These are phyloP conservation scores for Drosophila auraria DNA, from an alignment of 1,140 invertebrate species.

Conservation along the genomic window DNA sequence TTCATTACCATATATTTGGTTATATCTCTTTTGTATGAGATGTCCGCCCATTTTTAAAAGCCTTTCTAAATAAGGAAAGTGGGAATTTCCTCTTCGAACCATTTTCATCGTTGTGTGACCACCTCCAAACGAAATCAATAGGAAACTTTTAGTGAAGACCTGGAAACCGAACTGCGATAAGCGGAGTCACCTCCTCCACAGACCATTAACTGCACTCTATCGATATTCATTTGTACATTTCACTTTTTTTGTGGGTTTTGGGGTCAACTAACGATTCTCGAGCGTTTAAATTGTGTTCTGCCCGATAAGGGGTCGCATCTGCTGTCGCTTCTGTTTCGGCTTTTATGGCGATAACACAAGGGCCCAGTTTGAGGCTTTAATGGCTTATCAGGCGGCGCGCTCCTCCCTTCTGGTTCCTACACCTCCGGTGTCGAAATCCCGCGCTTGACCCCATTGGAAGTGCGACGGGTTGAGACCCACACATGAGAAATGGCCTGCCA, in stretches of 20 bases:
- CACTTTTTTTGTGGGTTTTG: conserved; percentile 69
- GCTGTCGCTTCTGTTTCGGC: conserved; percentile 51
- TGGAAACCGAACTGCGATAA: conserved; percentile 21
- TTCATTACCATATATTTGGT: background rate
- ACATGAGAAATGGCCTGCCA: conserved; percentile 65
- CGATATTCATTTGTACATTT: conserved; percentile 64
- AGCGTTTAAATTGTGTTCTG: conserved; percentile 51
- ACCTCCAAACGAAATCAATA: conserved; percentile 21
- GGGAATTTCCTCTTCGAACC: background rate
- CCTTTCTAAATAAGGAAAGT: conserved; percentile 13
- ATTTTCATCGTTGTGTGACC: conserved; percentile 7
- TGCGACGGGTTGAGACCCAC: conserved; percentile 8
- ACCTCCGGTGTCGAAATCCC: conserved; percentile 32
- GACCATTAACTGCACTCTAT: conserved; percentile 42
- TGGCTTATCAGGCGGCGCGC: conserved; percentile 53
- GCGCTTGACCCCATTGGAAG: conserved; percentile 61
- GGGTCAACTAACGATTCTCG: conserved; percentile 70
- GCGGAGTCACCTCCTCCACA: conserved; percentile 28
- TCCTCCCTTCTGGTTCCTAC: conserved; percentile 4
- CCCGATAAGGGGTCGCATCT: conserved; percentile 53
- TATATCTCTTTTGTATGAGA: background rate
- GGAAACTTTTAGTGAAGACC: background rate
- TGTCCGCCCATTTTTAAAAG: background rate
- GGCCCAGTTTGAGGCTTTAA: conserved; percentile 39
- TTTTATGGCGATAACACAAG: conserved; percentile 47